Base-by-base conservation (phyloP, 2,888 invertebrate genomes). In the Parascotia fuliginaria region DNA sequence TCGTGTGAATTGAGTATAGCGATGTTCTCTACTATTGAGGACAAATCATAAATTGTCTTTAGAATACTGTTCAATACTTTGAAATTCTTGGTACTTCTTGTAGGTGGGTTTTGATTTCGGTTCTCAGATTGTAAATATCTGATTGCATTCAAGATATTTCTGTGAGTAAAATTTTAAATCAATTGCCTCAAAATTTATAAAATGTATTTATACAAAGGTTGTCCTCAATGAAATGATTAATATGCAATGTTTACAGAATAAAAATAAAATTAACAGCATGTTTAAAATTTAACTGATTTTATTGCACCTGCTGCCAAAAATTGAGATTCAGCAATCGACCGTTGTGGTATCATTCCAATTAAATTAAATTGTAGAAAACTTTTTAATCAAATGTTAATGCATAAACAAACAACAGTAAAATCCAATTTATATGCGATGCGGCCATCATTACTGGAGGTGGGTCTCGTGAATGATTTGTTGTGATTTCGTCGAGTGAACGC, bases 361-460 rank as follows among this genome's bases (percentile, higher is more conserved):
- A 59, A 65, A 65, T 67, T 60, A 62, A 65, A 60, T 65, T 50
- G 49, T 59, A 64, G 50, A 58, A 63, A 65, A 56, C 41, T 57
- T 66, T 59, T 68, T 68, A 64, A 68, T 64, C 60, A 64, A 66
- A 71, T 62, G 75, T 76, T 83, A 81, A 77, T 74, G 72, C 66
- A 76, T 77, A 74, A 78, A 78, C 81, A 83, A 81, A 81, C 78
- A 79, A 77, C 70, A 76, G 77, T 78, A 78, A 81, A 81, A 83
- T 82, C 79, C 85, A 83, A 84, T 85, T 83, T 83, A 85, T 85
- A 83, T 82, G 81, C 86, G 83, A 85, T 82, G 85, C 82, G 81
- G 81, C 84, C 83, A 85, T 88, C 88, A 88, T 89, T 89, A 88
- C 84, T 76, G 83, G 83, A 91, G 91, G 90, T 89, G 87, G 90